Evolutionary conservation across 30 jellyfish, hydroid and myxozoan species (phyloP), one percentile per base, ranked within the genome.

Genomic region (Cassiopea andromeda): DNA sequence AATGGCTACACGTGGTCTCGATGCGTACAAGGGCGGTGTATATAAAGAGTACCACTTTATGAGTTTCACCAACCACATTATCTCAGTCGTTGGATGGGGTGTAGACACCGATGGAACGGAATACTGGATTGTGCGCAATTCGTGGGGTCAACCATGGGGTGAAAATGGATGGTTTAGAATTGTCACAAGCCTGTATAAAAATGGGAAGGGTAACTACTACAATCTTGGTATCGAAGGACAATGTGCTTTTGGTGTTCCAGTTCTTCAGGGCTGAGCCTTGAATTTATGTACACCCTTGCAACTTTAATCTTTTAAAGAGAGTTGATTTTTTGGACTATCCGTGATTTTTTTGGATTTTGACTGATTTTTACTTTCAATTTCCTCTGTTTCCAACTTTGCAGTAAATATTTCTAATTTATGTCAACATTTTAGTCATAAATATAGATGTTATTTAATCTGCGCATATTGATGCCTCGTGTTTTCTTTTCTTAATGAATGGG

Each of bases 91-190:
- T 44, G 98, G 98, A n/a, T 93, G 97, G 97, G 98, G 96, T 44
- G 98, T 93, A 1, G 98, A 83, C 84, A 86, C 81, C 16, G 82
- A 93, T 77, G 98, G 98, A 48, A 97, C 90, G 12, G 98, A 93
- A 66, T 93, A 83, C 77, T 93, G 98, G 98, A 75, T 93, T 67
- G 98, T 94, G 12, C 77, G 98, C 58, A 93, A 93, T 68, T 93
- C 98, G 1, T 93, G 98, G 98, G 98, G 98, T 17, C 90, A 84
- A 67, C 98, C 98, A 19, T 93, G 98, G 98, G 98, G 98, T 4
- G 97, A 89, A 49, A 57, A 84, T 48, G 98, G 98, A 1, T 93
- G 97, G 97, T 93, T 93, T 80, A 70, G 82, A 16, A 88, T 93
- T 44, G 97, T 88, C 48, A 93, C 98, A 38, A 87, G 97, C 54